Conservation (phyloP, 2,888 invertebrate genomes). For the Girardia tigrina region DNA sequence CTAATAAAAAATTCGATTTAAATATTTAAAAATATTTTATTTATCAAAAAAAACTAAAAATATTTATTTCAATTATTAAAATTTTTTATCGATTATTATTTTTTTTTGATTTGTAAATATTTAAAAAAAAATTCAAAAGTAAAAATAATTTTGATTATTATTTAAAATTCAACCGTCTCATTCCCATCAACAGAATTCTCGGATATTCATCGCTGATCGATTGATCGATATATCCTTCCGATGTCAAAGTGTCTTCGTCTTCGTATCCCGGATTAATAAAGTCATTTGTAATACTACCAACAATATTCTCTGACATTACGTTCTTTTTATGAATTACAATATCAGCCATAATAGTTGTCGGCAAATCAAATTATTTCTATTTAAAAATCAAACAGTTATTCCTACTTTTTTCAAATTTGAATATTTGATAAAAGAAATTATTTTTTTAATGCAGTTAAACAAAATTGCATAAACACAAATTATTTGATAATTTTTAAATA, state of each 20-base stretch:
- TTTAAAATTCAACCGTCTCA: constrained; percentile 60
- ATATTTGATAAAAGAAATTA: neutral
- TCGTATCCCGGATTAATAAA: neutral
- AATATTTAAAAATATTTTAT: too few relatives aligned
- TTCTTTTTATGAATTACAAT: neutral
- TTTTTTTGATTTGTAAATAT: too few relatives aligned
- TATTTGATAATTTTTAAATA: too few relatives aligned
- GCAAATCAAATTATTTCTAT: neutral
- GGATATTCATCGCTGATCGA: constrained; percentile 65
- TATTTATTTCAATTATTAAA: too few relatives aligned
- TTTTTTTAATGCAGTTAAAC: neutral
- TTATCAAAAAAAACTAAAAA: too few relatives aligned
- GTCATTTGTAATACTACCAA: neutral
- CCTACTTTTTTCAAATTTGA: neutral
- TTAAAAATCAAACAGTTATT: neutral
- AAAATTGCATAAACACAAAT: neutral
- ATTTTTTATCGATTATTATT: too few relatives aligned
- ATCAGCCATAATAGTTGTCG: too few relatives aligned
- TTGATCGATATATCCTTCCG: constrained; percentile 2
- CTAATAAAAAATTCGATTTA: too few relatives aligned
- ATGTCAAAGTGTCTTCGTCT: neutral
- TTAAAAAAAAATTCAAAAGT: neutral
- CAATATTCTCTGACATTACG: neutral
- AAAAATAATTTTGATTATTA: neutral
- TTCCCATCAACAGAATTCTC: constrained; percentile 79